Evolutionary conservation across 2,888 invertebrate genomes (phyloP), one percentile per base, ranked within the genome.

Genomic region (Himalopsyche anomala): DNA sequence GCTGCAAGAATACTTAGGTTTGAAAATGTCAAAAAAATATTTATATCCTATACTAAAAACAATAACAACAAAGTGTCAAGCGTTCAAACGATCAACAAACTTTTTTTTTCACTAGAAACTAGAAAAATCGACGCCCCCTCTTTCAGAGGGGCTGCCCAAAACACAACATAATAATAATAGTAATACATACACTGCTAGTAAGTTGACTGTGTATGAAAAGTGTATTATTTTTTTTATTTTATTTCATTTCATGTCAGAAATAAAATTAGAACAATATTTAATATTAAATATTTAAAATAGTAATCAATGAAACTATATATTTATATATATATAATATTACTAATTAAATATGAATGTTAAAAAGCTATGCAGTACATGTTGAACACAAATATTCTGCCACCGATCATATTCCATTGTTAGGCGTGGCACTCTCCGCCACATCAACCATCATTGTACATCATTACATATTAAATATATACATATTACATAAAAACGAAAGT

Each of bases 331-430:
- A 45, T 45, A 45, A 9, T 45, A 45, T 45, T 45, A 45, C 45
- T 56, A 56, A n/a, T 56, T 56, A n/a, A 56, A n/a, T 62, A 11
- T 19, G 11, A 62, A 8, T 8, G 19, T 62, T 62, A n/a, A 74
- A 12, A 74, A 74, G 74, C 74, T 74, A 74, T 74, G 74, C 74
- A 38, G 5, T 74, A 74, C 36, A 36, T 36, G 36, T 36, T 74
- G 74, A 74, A 74, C 74, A 74, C 74, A 74, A 74, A 38, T 36
- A 74, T 36, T 74, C 15, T 36, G 28, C n/a, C 28, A 4, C 28
- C 36, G 28, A 17, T 36, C 28, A 69, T 69, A 69, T 69, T 69
- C 28, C 69, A 69, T 28, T 28, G 69, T 36, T 9, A 45, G 2
- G 6, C 40, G 40, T 40, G 40, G 40, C 40, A 40, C 40, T 40